These are phyloP conservation scores for Neuroterus valhalla DNA, from an alignment of 1,140 invertebrate genomes.

Conservation along the genomic window DNA sequence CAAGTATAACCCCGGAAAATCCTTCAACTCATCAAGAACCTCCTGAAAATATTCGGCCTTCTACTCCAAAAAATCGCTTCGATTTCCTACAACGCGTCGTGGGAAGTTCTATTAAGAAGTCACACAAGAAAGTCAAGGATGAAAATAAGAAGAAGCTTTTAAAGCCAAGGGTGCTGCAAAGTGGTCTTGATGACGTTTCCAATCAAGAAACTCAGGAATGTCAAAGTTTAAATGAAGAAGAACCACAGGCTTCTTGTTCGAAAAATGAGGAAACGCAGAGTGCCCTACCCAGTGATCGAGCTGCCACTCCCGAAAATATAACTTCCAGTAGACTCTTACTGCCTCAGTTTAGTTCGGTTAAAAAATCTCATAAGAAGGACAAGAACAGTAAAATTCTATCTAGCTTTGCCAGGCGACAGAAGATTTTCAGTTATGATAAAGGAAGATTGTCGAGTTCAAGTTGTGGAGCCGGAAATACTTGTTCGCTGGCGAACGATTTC, in stretches of 20 bases:
- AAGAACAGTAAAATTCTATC: conserved; percentile 62
- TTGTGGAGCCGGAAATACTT: conserved; percentile 36
- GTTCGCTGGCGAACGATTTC: neutral
- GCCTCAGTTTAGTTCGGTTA: conserved; percentile 64
- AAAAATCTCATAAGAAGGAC: conserved; percentile 69
- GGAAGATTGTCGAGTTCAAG: conserved; percentile 34
- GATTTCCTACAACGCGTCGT: conserved; percentile 56
- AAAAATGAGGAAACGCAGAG: neutral
- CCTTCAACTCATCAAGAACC: neutral
- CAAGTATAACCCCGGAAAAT: neutral
- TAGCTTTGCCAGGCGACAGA: conserved; percentile 53
- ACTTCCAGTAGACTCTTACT: conserved; percentile 67
- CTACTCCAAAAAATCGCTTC: conserved; percentile 62
- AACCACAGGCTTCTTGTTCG: neutral
- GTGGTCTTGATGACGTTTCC: conserved; percentile 38
- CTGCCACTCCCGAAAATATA: conserved; percentile 63
- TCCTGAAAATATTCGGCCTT: neutral
- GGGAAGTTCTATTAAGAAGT: conserved; percentile 67
- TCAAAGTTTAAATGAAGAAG: neutral
- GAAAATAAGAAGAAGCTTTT: conserved; percentile 58
- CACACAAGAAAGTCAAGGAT: conserved; percentile 66
- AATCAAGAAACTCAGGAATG: conserved; percentile 3
- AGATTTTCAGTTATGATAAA: conserved; percentile 44
- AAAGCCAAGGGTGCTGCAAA: conserved; percentile 43
- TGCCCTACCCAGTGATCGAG: conserved; percentile 41